These are phyloP conservation scores for Aurelia sp. DNA, from an alignment of 30 jellyfish, hydroid and myxozoan species.

Conservation along the genomic window DNA sequence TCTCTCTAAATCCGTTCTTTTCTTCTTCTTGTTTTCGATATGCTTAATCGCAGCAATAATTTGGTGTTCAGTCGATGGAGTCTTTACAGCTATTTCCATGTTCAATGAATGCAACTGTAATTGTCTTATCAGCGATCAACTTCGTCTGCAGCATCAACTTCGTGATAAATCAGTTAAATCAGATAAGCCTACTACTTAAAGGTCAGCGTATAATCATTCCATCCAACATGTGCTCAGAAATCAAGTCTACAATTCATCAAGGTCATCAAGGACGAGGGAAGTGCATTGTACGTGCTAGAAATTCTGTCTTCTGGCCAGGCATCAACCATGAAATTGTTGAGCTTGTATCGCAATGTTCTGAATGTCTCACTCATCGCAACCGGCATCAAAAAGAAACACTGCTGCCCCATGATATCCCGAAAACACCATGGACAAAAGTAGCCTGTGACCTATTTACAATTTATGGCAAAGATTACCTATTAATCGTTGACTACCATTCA, in stretches of 20 bases:
- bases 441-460: conserved; percentile 39
- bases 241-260: conserved; percentile 36
- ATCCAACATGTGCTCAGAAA: conserved; percentile 43
- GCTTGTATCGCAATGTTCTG: conserved; percentile 34
- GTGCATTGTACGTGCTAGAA: conserved; percentile 54
- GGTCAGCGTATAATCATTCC: conserved; percentile 62
- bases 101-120: no score
- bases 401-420: conserved; percentile 27
- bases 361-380: conserved; percentile 35
- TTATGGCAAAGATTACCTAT: conserved; percentile 47
- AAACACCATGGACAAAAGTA: conserved; percentile 59
- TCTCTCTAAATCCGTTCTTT: no score
- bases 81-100: no score
- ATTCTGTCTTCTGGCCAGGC: conserved; percentile 67
- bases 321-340: conserved; percentile 42
- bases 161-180: no score
- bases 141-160: no score
- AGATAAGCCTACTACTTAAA: conserved; percentile 47
- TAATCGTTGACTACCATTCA: conserved; percentile 46
- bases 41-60: no score
- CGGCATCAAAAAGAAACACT: conserved; percentile 10
- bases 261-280: conserved; percentile 65
- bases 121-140: no score
- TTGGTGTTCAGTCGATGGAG: no score
- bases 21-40: no score